Percentiles rank a stretch among this genome's conserved stretches.
Conservation (phyloP, 2,113 vertebrate species). For the Vidua macroura region DNA sequence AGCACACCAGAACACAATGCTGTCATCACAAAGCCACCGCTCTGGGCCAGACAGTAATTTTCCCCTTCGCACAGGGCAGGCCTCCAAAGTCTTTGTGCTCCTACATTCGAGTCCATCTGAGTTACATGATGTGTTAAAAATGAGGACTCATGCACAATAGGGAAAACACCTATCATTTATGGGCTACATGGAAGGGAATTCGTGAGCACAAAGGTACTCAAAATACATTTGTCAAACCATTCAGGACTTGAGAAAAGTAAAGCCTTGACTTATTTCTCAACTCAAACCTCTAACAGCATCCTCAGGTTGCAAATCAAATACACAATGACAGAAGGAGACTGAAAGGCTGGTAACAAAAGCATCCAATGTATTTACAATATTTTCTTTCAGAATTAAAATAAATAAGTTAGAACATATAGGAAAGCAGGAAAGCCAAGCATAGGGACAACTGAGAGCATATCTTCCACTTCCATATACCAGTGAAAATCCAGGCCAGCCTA, state of each 20-base stretch:
- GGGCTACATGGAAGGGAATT: background rate
- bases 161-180: background rate
- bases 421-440: background rate
- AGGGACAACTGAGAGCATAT: background rate
- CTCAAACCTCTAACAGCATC: background rate
- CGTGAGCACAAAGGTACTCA: background rate
- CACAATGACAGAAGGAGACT: background rate
- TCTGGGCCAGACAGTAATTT: slow-evolving; percentile 45
- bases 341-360: background rate
- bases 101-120: background rate
- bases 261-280: background rate
- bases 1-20: slow-evolving; percentile 24
- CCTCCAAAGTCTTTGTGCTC: slow-evolving; percentile 27
- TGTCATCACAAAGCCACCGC: slow-evolving; percentile 41
- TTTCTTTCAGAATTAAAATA: background rate
- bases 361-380: background rate
- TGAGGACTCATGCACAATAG: background rate
- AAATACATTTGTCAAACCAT: background rate
- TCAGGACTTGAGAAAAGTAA: background rate
- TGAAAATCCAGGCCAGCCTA: background rate
- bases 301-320: background rate
- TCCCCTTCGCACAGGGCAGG: background rate
- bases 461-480: background rate
- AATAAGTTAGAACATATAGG: background rate
- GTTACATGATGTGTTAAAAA: background rate